These are phyloP conservation scores for Crossaster papposus DNA, from an alignment of 53 echinoderm and acorn worm genomes.

Conservation along the genomic window DNA sequence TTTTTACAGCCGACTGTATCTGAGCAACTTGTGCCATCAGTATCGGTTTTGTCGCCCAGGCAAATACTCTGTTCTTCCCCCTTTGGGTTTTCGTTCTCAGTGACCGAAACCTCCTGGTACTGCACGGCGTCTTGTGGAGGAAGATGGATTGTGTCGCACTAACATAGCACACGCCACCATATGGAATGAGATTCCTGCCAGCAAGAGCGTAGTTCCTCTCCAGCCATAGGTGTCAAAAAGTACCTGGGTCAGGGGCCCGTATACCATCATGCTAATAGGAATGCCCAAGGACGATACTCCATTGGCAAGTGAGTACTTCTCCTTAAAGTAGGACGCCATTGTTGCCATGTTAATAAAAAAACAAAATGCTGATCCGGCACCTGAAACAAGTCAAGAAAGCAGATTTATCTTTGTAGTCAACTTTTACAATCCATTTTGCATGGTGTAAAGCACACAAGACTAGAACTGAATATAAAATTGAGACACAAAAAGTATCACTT, in stretches of 20 bases:
- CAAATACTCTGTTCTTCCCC: not conserved
- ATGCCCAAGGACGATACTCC: not conserved
- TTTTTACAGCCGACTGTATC: not conserved
- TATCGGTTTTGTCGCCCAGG: not conserved
- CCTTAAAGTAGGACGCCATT: not conserved
- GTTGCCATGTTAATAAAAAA: not conserved
- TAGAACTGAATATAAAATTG: no score
- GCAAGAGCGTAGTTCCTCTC: slow-evolving; percentile 13
- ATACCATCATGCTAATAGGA: slow-evolving; percentile 18
- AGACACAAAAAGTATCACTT: no score
- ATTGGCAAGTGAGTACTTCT: not conserved
- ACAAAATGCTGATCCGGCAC: not conserved
- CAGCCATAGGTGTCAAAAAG: slow-evolving; percentile 33
- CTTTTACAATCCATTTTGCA: not conserved
- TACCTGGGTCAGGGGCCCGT: slow-evolving; percentile 18
- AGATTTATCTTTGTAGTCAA: not conserved
- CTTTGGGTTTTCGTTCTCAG: not conserved
- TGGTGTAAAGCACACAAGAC: not conserved
- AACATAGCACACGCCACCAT: not conserved
- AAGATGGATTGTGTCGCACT: not conserved
- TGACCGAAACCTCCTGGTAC: not conserved
- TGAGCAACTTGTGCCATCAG: not conserved
- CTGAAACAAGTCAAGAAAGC: not conserved
- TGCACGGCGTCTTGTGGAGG: not conserved
- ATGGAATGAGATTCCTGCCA: slow-evolving; percentile 6